Base-by-base conservation (phyloP, 2,888 invertebrate species). In the Globia sparganii region DNA sequence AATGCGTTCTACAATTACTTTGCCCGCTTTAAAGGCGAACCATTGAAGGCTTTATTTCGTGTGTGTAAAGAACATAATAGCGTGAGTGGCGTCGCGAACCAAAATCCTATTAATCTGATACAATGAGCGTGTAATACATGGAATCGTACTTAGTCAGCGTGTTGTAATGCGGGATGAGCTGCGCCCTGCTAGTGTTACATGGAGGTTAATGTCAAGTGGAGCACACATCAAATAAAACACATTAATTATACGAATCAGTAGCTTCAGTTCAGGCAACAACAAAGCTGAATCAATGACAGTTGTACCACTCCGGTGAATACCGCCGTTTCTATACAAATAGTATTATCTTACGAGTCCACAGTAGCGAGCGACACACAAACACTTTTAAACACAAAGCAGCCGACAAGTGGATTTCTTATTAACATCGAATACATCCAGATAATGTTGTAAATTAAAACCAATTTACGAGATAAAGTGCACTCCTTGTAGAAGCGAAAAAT, bases 71-170 rank as follows among this genome's bases (percentile, higher is more conserved):
- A 70, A 61, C 72, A 80, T 37, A 78, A 86, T 80, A 31, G 80
- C 62, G 37, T 74, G 76, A 78, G 74, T 61, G 66, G 61, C 66
- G 40, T 28, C 28, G 53, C 56, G 56, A 71, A 65, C 70, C 71
- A 43, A 77, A 84, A 78, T 72, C 75, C 76, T 77, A 80, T 80
- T 87, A 87, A 88, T 88, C 71, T 77, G 81, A 71, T 85, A 82
- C 77, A 75, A 83, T 78, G 85, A 73, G 78, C 86, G 75, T 88
- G 89, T 88, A 81, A 75, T 87, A 88, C 89, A 88, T 72, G 85
- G 43, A 77, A 85, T 73, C 78, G 75, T 88, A 86, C 89, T 88
- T 85, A 86, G 83, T 61, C 9, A 72, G 67, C 76, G 74, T 68
- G 80, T 74, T 82, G 86, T 85, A 83, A 75, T 66, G 83, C 73